These are phyloP conservation scores for Sebastes iracundus DNA, from an alignment of 2,797 vertebrate species.

Conservation along the genomic window DNA sequence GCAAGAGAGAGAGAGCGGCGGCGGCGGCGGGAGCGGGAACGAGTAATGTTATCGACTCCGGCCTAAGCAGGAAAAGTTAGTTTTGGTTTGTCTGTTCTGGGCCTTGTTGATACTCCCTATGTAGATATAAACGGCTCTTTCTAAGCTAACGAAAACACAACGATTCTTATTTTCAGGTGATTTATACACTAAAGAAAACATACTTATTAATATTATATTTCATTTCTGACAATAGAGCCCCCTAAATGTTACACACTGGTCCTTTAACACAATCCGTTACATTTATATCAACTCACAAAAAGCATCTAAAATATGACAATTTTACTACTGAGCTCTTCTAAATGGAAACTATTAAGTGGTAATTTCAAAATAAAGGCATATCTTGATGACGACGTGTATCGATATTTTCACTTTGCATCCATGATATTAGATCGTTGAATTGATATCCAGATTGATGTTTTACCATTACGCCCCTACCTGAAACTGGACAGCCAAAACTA, in stretches of 20 bases:
- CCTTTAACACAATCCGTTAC: neutral
- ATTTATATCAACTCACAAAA: neutral
- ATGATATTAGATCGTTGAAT: neutral
- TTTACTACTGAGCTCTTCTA: neutral
- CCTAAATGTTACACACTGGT: neutral
- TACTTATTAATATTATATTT: neutral
- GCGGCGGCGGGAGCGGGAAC: too few relatives aligned
- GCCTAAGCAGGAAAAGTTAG: neutral
- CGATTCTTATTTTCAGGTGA: too few relatives aligned
- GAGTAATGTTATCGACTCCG: neutral
- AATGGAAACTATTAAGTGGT: neutral
- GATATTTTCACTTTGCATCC: neutral
- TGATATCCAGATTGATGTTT: too few relatives aligned
- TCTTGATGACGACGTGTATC: neutral
- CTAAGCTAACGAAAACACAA: neutral
- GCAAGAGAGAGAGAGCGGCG: neutral
- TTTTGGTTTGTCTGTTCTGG: too few relatives aligned
- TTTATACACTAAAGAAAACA: too few relatives aligned
- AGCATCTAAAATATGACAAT: too few relatives aligned
- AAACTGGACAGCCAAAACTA: conserved; percentile 11
- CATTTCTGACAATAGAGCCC: accelerated
- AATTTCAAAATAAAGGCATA: neutral
- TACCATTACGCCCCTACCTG: neutral
- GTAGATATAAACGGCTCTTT: neutral
- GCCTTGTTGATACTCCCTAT: neutral